Base-by-base conservation (phyloP, 2,797 vertebrate genomes). In the Threskiornis aethiopicus region DNA sequence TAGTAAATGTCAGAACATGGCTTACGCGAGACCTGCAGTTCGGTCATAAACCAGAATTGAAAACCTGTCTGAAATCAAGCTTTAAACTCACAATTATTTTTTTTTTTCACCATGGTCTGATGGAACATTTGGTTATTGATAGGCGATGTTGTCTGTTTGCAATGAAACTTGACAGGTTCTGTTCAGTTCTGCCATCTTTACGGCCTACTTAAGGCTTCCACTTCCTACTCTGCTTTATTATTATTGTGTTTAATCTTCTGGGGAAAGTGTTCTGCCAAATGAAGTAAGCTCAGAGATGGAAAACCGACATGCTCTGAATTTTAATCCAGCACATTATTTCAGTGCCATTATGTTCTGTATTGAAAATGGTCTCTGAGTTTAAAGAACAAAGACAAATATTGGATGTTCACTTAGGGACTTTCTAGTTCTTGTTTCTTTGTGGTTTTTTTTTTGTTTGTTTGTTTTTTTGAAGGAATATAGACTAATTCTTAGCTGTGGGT, bases 181-280 rank as follows among this genome's bases (percentile, higher is more conserved):
- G 17, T 59, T 93, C 77, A 51, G 28, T 47, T 89, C 78, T 90
- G 87, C 75, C 61, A 71, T 44, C 64, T 90, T 78, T 77, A 52
- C 6, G 6, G n/a, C 39, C 61, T 70, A 5, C 76, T 88, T 57
- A 59, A 54, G 33, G 31, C 79, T 83, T 70, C 67, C 4, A 3
- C 51, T 77, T 33, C 75, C 58, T 46, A 35, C 12, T 46, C 46
- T 87, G 73, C 59, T 79, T 67, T 65, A 26, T 71, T 78, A 54
- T 54, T 79, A 64, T 29, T 71, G 58, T 64, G 86, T 80, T 89
- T 92, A 73, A 91, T 89, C 67, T 73, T 89, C 73, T 55, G 82
- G 64, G 75, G 47, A 85, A 31, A 54, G 57, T 2, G 7, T 52
- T 89, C 75, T 93, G 71, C 62, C 37, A 44, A 10, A 46, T 4